Evolutionary conservation across 2,797 vertebrate genomes (phyloP).

Genomic region (Microchirus variegatus): DNA sequence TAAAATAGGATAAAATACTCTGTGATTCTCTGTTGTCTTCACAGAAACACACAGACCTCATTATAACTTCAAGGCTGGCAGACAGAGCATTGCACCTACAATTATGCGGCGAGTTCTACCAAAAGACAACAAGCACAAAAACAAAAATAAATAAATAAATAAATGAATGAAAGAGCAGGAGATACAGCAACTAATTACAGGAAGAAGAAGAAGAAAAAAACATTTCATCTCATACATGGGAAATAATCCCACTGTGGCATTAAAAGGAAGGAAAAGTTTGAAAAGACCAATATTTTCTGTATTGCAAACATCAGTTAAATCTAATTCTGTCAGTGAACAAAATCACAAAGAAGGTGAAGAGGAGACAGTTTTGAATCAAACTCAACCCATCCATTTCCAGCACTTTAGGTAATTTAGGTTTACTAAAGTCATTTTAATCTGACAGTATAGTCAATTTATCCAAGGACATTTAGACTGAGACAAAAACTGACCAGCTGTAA

Average conservation of each 20-base stretch:
- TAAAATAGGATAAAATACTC: slow-evolving; percentile 76
- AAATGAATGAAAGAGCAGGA: slow-evolving; percentile 50
- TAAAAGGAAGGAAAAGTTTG: slow-evolving; percentile 41
- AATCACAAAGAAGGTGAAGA: slow-evolving; percentile 35
- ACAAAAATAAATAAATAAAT: slow-evolving; percentile 7
- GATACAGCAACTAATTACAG: slow-evolving; percentile 76
- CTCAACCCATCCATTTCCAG: slow-evolving; percentile 9
- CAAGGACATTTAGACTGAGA: slow-evolving; percentile 1
- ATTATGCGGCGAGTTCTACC: slow-evolving; percentile 69
- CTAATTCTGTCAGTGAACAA: slow-evolving; percentile 42
- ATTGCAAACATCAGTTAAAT: slow-evolving; percentile 51
- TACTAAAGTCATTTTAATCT: not conserved
- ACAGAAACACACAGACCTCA: slow-evolving; percentile 78
- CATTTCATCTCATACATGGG: slow-evolving; percentile 60
- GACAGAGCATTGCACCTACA: slow-evolving; percentile 74
- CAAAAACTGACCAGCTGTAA: no score
- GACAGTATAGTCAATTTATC: no score
- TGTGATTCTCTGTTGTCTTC: slow-evolving; percentile 74
- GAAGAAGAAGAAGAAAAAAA: slow-evolving; percentile 30
- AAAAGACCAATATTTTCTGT: slow-evolving; percentile 49
- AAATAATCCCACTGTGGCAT: slow-evolving; percentile 61
- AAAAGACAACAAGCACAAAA: slow-evolving; percentile 66
- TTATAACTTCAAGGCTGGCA: slow-evolving; percentile 83
- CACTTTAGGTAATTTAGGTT: slow-evolving; percentile 23
- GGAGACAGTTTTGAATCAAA: slow-evolving; percentile 43